Conservation (phyloP, 2,113 vertebrate species). For the Steatornis caripensis region DNA sequence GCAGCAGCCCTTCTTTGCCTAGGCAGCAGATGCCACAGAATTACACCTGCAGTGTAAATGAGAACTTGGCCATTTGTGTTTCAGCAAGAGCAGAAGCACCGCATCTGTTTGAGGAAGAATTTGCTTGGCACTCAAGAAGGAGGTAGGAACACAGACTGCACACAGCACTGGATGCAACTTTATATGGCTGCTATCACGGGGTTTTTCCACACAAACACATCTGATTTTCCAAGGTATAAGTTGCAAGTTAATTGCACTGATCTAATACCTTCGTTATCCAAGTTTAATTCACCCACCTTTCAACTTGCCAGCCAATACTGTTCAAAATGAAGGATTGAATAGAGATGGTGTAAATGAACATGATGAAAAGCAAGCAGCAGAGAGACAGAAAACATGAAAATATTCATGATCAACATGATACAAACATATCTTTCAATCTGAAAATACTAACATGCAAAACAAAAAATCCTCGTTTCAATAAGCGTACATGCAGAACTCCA, state of each 20-base stretch:
- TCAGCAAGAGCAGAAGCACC: neutral
- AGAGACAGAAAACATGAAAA: conserved; percentile 37
- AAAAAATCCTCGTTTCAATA: neutral
- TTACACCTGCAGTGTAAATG: neutral
- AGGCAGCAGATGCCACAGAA: neutral
- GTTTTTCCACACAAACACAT: neutral
- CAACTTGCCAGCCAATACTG: conserved; percentile 60
- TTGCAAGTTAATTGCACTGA: neutral
- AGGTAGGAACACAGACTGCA: neutral
- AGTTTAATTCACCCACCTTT: conserved; percentile 70
- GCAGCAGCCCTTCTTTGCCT: neutral
- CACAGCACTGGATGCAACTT: neutral
- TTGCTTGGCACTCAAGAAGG: neutral
- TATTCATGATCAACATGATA: neutral
- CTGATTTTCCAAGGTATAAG: neutral
- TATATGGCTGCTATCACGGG: neutral
- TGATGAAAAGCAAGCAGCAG: conserved; percentile 9
- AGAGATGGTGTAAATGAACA: conserved; percentile 22
- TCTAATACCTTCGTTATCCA: neutral
- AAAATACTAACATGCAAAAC: neutral
- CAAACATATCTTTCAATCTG: neutral
- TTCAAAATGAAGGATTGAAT: conserved; percentile 31
- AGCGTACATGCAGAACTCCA: neutral
- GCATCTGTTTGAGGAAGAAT: neutral
- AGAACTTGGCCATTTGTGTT: neutral